phyloP scores from a whole-genome alignment of 2,888 invertebrate species.

The Drosophila dives region DNA sequence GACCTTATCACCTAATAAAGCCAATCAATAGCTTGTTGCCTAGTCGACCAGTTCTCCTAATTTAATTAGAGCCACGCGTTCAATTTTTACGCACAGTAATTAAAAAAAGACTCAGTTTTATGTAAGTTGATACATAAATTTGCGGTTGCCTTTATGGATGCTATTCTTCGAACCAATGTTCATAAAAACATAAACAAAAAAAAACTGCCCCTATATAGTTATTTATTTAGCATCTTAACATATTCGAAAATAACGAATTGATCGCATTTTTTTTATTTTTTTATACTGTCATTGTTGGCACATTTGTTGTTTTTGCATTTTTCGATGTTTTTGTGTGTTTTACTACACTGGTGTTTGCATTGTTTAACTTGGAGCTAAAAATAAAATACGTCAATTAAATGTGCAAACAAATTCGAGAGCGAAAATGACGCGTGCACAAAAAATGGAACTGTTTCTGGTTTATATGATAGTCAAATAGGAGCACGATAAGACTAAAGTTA shows the following conservation, averaged over 20 bases:
- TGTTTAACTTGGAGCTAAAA: constrained; percentile 65
- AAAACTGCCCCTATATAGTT: constrained; percentile 47
- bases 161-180: constrained; percentile 48
- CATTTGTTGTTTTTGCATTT: constrained; percentile 20
- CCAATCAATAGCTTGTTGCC: constrained; percentile 6
- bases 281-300: constrained; percentile 29
- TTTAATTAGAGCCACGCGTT: constrained; percentile 55
- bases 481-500: constrained; percentile 33
- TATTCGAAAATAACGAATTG: constrained; percentile 15
- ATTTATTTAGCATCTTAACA: constrained; percentile 63
- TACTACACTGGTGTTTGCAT: constrained; percentile 47
- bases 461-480: constrained; percentile 34
- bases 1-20: constrained; percentile 22
- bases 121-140: constrained; percentile 56
- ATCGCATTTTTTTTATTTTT: constrained; percentile 53
- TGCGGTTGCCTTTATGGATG: constrained; percentile 37
- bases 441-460: constrained; percentile 38
- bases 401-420: constrained; percentile 56
- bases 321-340: constrained; percentile 22
- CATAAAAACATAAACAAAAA: constrained; percentile 54
- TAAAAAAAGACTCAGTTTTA: constrained; percentile 37
- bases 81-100: constrained; percentile 57
- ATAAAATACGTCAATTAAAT: constrained; percentile 68
- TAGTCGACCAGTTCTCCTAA: constrained; percentile 21
- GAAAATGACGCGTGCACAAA: constrained; percentile 40